Base-by-base conservation (phyloP, 2,113 vertebrate genomes). In the Montifringilla adamsi region DNA sequence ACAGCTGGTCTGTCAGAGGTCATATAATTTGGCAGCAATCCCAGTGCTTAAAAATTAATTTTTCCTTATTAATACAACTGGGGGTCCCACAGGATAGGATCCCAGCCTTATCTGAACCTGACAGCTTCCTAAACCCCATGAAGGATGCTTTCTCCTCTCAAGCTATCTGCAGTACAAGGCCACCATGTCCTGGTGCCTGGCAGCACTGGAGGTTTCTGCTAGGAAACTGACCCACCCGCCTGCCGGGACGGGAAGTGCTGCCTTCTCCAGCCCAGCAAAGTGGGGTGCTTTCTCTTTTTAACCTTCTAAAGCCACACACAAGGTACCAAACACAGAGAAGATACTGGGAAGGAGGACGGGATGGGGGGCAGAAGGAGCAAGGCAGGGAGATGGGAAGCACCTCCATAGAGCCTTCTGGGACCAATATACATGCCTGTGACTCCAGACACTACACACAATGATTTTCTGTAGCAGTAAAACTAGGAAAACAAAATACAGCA, bases 11-110 rank as follows among this genome's bases (percentile, higher is more conserved):
- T 97, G 96, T 97, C 97, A 97, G 98, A 98, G 98, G 98, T 98
- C 97, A 97, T 96, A 98, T 97, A 98, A 98, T 98, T 98, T 98
- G 98, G 98, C 98, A 98, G 97, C 33, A 69, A 95, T 98, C 98
- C 98, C 98, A 98, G 98, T 96, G 97, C 97, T 98, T 98, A 98
- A 98, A 98, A 98, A 98, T 98, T 98, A 98, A 98, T 98, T 98
- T 98, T 98, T 98, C 97, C 98, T 97, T 98, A 98, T 98, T 98
- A 98, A 98, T 98, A 98, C 97, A 97, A 97, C 96, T 76, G 95
- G 94, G 96, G 95, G 96, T 98, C 98, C 98, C 98, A 97, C 87
- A 97, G 98, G 98, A 98, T 97, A 76, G 89, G 97, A 97, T 97
- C 98, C 97, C 97, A 97, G 97, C 95, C 97, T 98, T 98, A 98